Percentiles rank a stretch among this genome's conserved stretches.
Evolutionary conservation across 2,888 invertebrate genomes (phyloP).

Genomic region (Hemicrepidius hirtus): DNA sequence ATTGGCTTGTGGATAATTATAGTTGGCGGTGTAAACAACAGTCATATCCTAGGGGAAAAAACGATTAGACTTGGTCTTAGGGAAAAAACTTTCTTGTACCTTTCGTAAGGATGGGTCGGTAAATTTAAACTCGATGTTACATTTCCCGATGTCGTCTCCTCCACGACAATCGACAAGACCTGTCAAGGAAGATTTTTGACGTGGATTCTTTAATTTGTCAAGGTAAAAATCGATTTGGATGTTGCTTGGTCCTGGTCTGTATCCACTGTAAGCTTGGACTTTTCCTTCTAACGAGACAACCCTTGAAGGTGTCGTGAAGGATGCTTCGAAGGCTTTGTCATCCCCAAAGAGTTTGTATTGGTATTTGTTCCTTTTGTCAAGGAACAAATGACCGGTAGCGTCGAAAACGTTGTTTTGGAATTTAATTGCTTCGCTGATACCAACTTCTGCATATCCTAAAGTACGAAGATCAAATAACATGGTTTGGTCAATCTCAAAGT

Average conservation of each 20-base stretch:
- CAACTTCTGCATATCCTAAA: neutral
- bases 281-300: conserved; percentile 78
- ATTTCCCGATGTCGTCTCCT: conserved; percentile 72
- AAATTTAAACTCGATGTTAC: conserved; percentile 77
- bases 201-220: conserved; percentile 82
- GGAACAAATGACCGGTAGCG: conserved; percentile 68
- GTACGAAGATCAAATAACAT: conserved; percentile 74
- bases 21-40: conserved; percentile 69
- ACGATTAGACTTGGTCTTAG: too few species aligned
- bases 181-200: conserved; percentile 78
- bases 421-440: neutral
- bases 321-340: conserved; percentile 78
- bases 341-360: conserved; percentile 80
- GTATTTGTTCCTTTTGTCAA: conserved; percentile 83
- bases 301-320: conserved; percentile 81
- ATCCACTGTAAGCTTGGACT: conserved; percentile 40
- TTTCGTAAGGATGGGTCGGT: conserved; percentile 80
- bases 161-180: conserved; percentile 74
- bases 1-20: conserved; percentile 68
- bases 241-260: neutral
- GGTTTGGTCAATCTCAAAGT: conserved; percentile 75
- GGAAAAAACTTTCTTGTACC: conserved; percentile 66
- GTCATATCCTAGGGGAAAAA: conserved; percentile 43
- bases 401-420: neutral
- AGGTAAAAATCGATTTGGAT: conserved; percentile 80